A percentile compares a stretch with the other conserved stretches of the same genome.
Evolutionary conservation across 2,888 invertebrate species (phyloP).

Genomic region (Fragum whitleyi): DNA sequence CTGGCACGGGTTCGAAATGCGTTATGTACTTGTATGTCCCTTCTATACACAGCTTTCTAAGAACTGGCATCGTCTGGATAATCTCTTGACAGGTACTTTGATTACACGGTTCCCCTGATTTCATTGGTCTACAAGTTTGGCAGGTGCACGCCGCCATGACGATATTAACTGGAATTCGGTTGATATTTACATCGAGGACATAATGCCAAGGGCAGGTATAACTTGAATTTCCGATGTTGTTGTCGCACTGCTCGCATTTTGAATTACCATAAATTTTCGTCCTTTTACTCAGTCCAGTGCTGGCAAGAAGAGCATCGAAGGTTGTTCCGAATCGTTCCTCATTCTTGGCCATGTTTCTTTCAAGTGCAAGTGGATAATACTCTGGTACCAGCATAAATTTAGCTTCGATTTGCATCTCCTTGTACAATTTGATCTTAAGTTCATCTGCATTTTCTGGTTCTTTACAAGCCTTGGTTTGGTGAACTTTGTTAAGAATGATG

Average conservation of each 20-base stretch:
- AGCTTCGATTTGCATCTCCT: background rate
- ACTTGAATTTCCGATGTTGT: background rate
- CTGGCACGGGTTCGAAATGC: background rate
- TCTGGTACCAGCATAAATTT: background rate
- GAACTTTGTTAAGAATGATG: background rate
- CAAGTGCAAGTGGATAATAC: background rate
- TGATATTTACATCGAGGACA: background rate
- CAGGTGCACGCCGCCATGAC: slow-evolving; percentile 5
- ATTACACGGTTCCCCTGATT: background rate
- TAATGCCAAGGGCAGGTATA: background rate
- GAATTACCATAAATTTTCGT: background rate
- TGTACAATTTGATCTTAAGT: background rate
- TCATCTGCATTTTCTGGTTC: slow-evolving; percentile 2
- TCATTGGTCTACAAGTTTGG: background rate
- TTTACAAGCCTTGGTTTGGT: background rate
- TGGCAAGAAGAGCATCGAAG: background rate
- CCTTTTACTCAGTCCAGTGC: background rate
- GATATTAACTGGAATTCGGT: background rate
- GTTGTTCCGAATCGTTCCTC: background rate
- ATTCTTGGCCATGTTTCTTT: background rate
- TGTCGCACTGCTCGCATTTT: background rate
- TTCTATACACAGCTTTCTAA: background rate
- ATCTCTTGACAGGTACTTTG: background rate
- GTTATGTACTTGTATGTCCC: background rate
- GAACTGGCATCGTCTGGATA: background rate